A percentile compares a stretch with the other conserved stretches of the same genome.
phyloP scores from a whole-genome alignment of 2,888 invertebrate genomes.

The Pandemis heparana region DNA sequence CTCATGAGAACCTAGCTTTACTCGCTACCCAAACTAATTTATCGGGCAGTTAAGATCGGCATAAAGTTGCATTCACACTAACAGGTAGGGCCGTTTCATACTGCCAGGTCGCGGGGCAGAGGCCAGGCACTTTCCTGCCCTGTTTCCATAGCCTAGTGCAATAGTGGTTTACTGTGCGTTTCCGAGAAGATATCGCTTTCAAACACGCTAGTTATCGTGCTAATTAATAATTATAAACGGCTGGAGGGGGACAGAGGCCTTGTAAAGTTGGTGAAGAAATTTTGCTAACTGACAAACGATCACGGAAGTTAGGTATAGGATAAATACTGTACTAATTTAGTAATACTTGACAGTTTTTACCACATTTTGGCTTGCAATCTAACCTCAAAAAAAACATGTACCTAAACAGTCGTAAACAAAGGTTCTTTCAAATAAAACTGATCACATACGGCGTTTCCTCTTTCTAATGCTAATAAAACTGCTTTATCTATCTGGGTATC shows the following conservation, averaged over 20 bases:
- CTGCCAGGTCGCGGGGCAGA: slow-evolving; percentile 14
- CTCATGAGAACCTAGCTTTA: neutral
- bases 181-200: slow-evolving; percentile 5
- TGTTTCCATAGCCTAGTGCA: slow-evolving; percentile 19
- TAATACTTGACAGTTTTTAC: neutral
- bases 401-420: neutral
- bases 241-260: neutral
- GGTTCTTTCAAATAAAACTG: neutral
- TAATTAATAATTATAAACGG: neutral
- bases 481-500: slow-evolving; percentile 6
- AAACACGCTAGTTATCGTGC: slow-evolving; percentile 4
- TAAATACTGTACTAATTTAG: no score
- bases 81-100: slow-evolving; percentile 14
- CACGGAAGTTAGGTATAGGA: no score
- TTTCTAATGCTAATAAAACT: slow-evolving; percentile 10
- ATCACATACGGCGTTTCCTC: neutral
- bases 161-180: slow-evolving; percentile 3
- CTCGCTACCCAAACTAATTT: neutral
- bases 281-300: no score
- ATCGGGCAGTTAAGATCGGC: neutral
- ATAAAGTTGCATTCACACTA: slow-evolving; percentile 13
- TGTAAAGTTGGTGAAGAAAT: neutral
- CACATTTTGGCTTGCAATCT: neutral
- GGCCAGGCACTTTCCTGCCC: slow-evolving; percentile 25
- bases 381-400: neutral